Conservation (phyloP, 2,797 vertebrate genomes). For the Apogon hyalosoma region DNA sequence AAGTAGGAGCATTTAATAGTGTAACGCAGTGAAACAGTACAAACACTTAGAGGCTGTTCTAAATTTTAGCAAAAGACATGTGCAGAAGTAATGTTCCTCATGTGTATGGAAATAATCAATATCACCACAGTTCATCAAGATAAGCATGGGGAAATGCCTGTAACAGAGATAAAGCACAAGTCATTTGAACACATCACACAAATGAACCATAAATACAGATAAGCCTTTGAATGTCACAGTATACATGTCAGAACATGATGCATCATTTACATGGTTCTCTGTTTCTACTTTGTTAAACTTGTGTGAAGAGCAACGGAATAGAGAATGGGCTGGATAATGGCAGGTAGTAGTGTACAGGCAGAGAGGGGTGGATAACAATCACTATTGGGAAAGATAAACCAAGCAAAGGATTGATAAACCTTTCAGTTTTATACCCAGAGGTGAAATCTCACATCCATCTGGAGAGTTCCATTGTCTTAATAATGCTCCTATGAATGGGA, state of each 20-base stretch:
- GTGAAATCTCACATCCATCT: neutral
- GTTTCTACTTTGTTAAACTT: neutral
- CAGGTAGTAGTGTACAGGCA: neutral
- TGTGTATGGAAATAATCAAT: neutral
- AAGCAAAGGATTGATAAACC: neutral
- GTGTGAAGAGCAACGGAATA: neutral
- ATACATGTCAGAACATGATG: neutral
- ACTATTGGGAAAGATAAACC: neutral
- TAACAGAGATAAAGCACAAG: neutral
- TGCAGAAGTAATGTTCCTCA: neutral
- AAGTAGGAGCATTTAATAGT: neutral
- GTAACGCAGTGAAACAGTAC: neutral
- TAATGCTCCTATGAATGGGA: neutral
- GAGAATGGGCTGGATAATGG: neutral
- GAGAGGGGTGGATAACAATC: neutral
- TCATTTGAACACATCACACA: neutral
- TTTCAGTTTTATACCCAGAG: neutral
- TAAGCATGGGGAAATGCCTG: neutral
- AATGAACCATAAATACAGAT: conserved; percentile 6
- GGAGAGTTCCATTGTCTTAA: neutral
- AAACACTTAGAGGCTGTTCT: neutral
- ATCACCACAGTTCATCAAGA: conserved; percentile 3
- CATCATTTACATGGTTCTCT: conserved; percentile 16
- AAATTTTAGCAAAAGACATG: neutral
- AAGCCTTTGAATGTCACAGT: neutral